phyloP scores from a whole-genome alignment of 2,797 vertebrate genomes.

The Melanogrammus aeglefinus region DNA sequence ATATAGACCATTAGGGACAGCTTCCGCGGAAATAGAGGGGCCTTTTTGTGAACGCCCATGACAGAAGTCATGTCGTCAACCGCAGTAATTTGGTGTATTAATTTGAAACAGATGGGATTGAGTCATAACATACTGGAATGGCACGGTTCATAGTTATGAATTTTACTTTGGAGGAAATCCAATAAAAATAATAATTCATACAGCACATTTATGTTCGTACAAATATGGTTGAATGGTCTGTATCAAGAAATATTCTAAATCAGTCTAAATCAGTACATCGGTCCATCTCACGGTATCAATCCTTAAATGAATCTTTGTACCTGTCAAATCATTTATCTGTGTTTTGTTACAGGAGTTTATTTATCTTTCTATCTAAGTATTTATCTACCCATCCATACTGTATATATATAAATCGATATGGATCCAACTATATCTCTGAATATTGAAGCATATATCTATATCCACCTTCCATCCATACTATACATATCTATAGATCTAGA shows the following conservation, averaged over 20 bases:
- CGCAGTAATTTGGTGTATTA: slow-evolving; percentile 10
- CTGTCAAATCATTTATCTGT: too few species aligned
- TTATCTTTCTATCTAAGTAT: not conserved
- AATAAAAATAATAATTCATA: not conserved
- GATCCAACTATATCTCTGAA: not conserved
- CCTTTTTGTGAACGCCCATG: slow-evolving; percentile 17
- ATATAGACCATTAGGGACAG: slow-evolving; percentile 11
- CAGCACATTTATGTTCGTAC: not conserved
- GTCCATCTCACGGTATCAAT: too few species aligned
- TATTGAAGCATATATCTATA: not conserved
- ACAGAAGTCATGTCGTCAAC: slow-evolving; percentile 9
- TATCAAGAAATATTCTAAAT: not conserved
- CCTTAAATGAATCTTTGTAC: too few species aligned
- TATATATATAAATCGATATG: too few species aligned
- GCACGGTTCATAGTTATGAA: not conserved
- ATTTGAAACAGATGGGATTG: not conserved
- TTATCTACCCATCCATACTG: not conserved
- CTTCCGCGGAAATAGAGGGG: slow-evolving; percentile 27
- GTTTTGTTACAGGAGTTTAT: too few species aligned
- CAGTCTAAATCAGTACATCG: too few species aligned
- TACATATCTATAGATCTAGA: not conserved
- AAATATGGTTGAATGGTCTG: not conserved
- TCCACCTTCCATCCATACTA: not conserved
- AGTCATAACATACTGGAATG: not conserved
- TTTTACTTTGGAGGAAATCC: not conserved